Percentiles rank a stretch among this genome's conserved stretches.
Conservation (phyloP, 2,888 invertebrate genomes). For the Parnassius smintheus region DNA sequence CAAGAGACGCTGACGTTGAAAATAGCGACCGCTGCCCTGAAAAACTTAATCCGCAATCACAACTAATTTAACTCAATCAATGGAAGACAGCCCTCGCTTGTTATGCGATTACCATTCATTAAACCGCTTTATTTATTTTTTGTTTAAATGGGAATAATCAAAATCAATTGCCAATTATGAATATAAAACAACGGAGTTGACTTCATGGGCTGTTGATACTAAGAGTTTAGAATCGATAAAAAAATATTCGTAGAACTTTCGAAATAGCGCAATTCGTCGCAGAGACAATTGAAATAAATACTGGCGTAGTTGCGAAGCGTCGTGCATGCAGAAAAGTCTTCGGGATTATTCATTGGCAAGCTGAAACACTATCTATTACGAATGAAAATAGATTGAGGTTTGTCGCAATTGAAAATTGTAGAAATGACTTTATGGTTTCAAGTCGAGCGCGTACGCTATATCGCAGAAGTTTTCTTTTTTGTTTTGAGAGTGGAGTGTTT, state of each 20-base stretch:
- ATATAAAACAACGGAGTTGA: not conserved
- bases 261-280: slow-evolving; percentile 74
- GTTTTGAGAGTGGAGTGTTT: slow-evolving; percentile 63
- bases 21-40: slow-evolving; percentile 43
- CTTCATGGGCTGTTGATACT: slow-evolving; percentile 40
- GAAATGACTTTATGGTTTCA: slow-evolving; percentile 44
- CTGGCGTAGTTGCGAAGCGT: slow-evolving; percentile 39
- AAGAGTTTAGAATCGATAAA: slow-evolving; percentile 52
- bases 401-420: slow-evolving; percentile 34
- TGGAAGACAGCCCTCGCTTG: slow-evolving; percentile 38
- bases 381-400: slow-evolving; percentile 46
- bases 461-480: slow-evolving; percentile 63
- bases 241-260: slow-evolving; percentile 58
- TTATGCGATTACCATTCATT: slow-evolving; percentile 52
- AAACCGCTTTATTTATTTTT: slow-evolving; percentile 29
- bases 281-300: slow-evolving; percentile 76
- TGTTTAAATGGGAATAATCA: slow-evolving; percentile 26
- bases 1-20: slow-evolving; percentile 33
- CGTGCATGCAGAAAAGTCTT: slow-evolving; percentile 41
- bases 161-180: slow-evolving; percentile 12
- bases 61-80: slow-evolving; percentile 67
- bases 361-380: slow-evolving; percentile 52
- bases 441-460: slow-evolving; percentile 61
- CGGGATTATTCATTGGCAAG: slow-evolving; percentile 33
- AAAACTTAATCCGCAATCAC: slow-evolving; percentile 65